Evolutionary conservation across 2,888 invertebrate species (phyloP).

Genomic region (Pheosia gnoma): DNA sequence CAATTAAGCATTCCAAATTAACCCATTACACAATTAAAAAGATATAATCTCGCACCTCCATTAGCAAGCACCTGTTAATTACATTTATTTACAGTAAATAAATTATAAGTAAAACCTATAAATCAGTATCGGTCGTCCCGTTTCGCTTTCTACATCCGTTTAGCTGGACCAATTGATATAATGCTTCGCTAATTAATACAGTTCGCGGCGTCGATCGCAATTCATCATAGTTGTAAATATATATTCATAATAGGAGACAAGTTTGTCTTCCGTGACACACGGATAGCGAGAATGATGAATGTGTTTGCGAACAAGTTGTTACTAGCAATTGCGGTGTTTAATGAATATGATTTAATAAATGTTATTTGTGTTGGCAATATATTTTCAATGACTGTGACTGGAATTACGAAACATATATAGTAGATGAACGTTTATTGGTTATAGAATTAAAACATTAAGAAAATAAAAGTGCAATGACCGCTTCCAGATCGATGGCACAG

Average conservation of each 20-base stretch:
- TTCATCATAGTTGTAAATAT: constrained; percentile 33
- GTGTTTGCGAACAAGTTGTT: too few species aligned
- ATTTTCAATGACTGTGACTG: too few species aligned
- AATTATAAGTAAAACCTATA: not conserved
- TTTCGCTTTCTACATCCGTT: constrained; percentile 39
- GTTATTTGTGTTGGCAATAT: too few species aligned
- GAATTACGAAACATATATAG: too few species aligned
- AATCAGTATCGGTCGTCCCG: not conserved
- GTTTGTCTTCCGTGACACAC: constrained; percentile 12
- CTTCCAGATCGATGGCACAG: too few species aligned
- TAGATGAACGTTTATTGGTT: too few species aligned
- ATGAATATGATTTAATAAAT: too few species aligned
- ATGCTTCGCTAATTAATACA: constrained; percentile 35
- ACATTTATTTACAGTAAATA: not conserved
- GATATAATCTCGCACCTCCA: not conserved
- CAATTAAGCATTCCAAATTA: too few species aligned
- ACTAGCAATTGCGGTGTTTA: too few species aligned
- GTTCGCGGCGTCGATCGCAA: constrained; percentile 30
- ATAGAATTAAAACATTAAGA: too few species aligned
- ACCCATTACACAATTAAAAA: too few species aligned
- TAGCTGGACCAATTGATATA: constrained; percentile 32
- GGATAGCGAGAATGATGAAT: not conserved
- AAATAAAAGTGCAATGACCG: too few species aligned
- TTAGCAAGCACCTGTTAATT: not conserved
- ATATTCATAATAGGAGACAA: constrained; percentile 24